Evolutionary conservation across 2,888 invertebrate species (phyloP).

Genomic region (Pseudococcus jackbeardsleyi): DNA sequence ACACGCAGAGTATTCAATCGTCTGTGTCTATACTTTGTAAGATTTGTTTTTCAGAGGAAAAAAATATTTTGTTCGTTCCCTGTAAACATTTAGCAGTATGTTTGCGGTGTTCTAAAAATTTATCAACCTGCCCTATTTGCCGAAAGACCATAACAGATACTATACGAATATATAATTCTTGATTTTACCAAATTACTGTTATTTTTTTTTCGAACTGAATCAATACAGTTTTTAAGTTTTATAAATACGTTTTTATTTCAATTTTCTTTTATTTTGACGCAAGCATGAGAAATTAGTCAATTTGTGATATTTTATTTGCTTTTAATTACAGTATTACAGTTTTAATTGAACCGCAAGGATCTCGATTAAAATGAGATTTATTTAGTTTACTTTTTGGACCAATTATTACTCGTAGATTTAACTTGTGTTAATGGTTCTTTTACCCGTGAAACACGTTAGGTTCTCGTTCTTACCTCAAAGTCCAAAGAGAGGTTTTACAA

Average conservation of each 20-base stretch:
- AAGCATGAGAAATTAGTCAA: neutral
- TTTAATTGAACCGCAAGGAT: neutral
- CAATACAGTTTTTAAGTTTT: slow-evolving; percentile 34
- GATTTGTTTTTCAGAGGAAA: slow-evolving; percentile 91
- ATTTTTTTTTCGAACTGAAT: neutral
- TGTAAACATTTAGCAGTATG: slow-evolving; percentile 96
- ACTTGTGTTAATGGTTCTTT: neutral
- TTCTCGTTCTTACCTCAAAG: no score
- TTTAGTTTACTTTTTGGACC: neutral
- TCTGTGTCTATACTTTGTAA: slow-evolving; percentile 75
- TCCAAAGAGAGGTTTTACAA: neutral
- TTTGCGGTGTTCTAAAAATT: slow-evolving; percentile 88
- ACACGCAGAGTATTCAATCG: slow-evolving; percentile 19
- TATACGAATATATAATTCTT: slow-evolving; percentile 42
- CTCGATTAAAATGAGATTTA: neutral
- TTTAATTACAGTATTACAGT: slow-evolving; percentile 38
- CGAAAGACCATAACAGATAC: slow-evolving; percentile 70
- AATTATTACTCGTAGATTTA: neutral
- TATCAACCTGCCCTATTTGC: slow-evolving; percentile 90
- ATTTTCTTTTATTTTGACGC: neutral
- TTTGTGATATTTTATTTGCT: slow-evolving; percentile 28
- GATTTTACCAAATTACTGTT: slow-evolving; percentile 25
- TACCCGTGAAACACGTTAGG: neutral
- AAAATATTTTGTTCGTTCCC: slow-evolving; percentile 92
- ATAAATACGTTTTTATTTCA: slow-evolving; percentile 9